A percentile compares a stretch with the other conserved stretches of the same genome.
These are phyloP conservation scores for Stercorarius parasiticus DNA, from an alignment of 2,113 vertebrate genomes.

Conservation along the genomic window DNA sequence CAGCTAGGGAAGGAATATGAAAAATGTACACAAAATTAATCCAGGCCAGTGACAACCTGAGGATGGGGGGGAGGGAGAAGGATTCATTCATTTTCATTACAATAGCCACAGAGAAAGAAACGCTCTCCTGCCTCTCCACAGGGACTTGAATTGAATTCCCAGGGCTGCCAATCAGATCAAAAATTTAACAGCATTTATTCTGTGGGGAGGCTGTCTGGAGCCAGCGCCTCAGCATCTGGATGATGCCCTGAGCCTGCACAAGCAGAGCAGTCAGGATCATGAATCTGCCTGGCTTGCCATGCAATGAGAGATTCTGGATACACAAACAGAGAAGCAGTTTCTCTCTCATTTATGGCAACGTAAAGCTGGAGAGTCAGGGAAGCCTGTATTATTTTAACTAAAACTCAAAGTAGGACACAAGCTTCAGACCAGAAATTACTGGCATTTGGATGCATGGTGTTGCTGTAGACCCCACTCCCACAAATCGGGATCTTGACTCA, in stretches of 20 bases:
- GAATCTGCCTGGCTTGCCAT: background rate
- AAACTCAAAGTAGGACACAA: background rate
- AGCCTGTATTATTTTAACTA: background rate
- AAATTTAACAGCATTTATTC: constrained; percentile 62
- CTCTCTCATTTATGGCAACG: background rate
- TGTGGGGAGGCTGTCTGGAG: constrained; percentile 50
- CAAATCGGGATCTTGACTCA: background rate
- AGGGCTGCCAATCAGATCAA: constrained; percentile 68
- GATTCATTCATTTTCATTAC: constrained; percentile 69
- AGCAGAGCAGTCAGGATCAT: background rate
- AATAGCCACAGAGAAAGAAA: constrained; percentile 61
- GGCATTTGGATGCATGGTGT: background rate
- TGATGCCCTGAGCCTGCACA: background rate
- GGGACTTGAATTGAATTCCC: constrained; percentile 64
- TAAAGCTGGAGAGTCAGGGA: background rate
- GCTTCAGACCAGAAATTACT: background rate
- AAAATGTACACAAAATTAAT: background rate
- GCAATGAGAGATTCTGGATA: background rate
- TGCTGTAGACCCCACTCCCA: background rate
- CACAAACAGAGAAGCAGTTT: background rate
- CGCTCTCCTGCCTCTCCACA: constrained; percentile 24
- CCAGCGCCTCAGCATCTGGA: constrained; percentile 48
- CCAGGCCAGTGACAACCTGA: constrained; percentile 33
- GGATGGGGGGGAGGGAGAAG: background rate
- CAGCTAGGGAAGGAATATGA: background rate